Evolutionary conservation across 2,113 vertebrate genomes (phyloP).

Genomic region (Conger conger): DNA sequence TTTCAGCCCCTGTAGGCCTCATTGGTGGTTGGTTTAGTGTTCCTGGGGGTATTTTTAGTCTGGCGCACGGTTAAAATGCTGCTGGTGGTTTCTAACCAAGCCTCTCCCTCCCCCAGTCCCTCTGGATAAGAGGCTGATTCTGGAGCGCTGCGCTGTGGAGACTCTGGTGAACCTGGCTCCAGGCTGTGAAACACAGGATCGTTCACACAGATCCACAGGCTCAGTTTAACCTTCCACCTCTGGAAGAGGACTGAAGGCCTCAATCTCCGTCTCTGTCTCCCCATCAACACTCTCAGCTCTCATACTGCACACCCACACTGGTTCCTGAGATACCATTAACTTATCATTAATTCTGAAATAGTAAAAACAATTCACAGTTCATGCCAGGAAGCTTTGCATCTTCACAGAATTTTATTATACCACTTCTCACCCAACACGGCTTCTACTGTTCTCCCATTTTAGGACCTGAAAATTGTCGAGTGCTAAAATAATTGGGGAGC

Average conservation of each 20-base stretch:
- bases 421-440: background rate
- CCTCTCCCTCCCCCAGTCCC: background rate
- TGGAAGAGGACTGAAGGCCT: background rate
- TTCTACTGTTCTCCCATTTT: no score
- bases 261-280: background rate
- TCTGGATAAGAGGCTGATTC: background rate
- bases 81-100: background rate
- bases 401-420: background rate
- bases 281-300: background rate
- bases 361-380: no score
- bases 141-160: background rate
- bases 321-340: no score
- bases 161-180: background rate
- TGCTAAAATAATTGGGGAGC: no score
- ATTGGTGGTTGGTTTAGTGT: slow-evolving; percentile 8
- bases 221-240: background rate
- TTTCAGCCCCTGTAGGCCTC: background rate
- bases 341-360: no score
- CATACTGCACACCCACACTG: background rate
- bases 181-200: background rate
- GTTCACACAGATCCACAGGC: background rate
- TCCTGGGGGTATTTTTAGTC: slow-evolving; percentile 9
- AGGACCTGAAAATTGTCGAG: no score
- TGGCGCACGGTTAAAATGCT: slow-evolving; percentile 2
- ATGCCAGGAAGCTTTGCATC: background rate